Evolutionary conservation across 2,797 vertebrate genomes (phyloP).

Genomic region (Pteropus rufus): DNA sequence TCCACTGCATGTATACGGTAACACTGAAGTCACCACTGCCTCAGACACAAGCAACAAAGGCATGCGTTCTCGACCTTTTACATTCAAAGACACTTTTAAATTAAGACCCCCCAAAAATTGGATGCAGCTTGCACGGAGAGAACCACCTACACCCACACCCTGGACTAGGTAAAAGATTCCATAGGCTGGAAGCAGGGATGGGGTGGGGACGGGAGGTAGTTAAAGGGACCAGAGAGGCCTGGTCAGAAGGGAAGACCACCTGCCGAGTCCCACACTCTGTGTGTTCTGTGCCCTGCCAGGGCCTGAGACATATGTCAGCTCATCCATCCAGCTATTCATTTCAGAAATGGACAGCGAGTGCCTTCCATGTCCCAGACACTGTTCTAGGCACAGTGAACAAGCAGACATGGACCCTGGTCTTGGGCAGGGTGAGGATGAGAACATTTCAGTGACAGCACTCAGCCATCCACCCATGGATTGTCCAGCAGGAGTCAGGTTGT

Average conservation of each 20-base stretch:
- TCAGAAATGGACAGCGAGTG: background rate
- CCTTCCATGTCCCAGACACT: background rate
- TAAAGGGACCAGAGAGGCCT: background rate
- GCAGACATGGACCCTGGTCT: background rate
- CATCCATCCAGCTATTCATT: background rate
- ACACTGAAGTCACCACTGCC: background rate
- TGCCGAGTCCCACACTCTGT: background rate
- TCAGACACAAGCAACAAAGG: background rate
- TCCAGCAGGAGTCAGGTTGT: background rate
- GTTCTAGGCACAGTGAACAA: background rate
- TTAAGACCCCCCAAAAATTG: background rate
- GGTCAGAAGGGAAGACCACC: background rate
- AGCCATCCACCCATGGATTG: background rate
- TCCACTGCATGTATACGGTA: no score
- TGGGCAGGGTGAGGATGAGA: background rate
- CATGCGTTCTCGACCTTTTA: background rate
- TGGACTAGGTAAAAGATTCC: background rate
- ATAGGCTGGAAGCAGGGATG: background rate
- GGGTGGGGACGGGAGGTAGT: background rate
- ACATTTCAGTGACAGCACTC: background rate
- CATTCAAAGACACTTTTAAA: conserved; percentile 13
- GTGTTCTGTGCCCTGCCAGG: background rate
- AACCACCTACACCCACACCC: background rate
- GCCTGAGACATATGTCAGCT: background rate
- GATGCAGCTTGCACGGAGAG: background rate